Evolutionary conservation across 2,888 invertebrate species (phyloP), one percentile per base, ranked within the genome.

Genomic region (Anorthoa munda): DNA sequence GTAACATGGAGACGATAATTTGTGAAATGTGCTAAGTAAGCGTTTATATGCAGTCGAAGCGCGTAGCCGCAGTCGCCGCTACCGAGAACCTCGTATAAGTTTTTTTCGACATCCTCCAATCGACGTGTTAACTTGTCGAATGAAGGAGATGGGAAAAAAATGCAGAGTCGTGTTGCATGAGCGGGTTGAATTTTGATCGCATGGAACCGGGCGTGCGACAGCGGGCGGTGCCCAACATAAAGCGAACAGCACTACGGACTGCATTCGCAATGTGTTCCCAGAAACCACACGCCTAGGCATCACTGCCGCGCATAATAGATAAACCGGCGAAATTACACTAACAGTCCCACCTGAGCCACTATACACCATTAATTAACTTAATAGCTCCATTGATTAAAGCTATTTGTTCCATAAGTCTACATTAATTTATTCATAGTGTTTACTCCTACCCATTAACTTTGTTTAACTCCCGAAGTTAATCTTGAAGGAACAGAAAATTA

Each of bases 81-180:
- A 88, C 90, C 87, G 83, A 89, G 89, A 90, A 88, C 79, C 80
- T 82, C 87, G 85, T 89, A 82, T 84, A 86, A 83, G 82, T 92
- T 92, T 92, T 60, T 92, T 92, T 91, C 87, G 88, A 92, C 91
- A 92, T 93, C 92, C 92, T 92, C 90, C 83, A 87, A 88, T 87
- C 87, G 86, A 91, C 90, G 93, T 92, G 92, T 93, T 92, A 92
- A 92, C 90, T 91, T 88, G 91, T 89, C 90, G 87, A 90, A 90
- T 89, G 86, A 85, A 81, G 89, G 88, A 91, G 90, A 90, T 89
- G 88, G 89, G 89, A 88, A 91, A 92, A 91, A 93, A 92, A 89
- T 87, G 84, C 86, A 84, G 88, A 77, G 88, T 85, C 87, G 88
- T 85, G 84, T 76, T 87, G 87, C 83, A 85, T 86, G 88, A 89